Evolutionary conservation across 2,113 vertebrate genomes (phyloP).

Genomic region (Gallinago jamesoni): DNA sequence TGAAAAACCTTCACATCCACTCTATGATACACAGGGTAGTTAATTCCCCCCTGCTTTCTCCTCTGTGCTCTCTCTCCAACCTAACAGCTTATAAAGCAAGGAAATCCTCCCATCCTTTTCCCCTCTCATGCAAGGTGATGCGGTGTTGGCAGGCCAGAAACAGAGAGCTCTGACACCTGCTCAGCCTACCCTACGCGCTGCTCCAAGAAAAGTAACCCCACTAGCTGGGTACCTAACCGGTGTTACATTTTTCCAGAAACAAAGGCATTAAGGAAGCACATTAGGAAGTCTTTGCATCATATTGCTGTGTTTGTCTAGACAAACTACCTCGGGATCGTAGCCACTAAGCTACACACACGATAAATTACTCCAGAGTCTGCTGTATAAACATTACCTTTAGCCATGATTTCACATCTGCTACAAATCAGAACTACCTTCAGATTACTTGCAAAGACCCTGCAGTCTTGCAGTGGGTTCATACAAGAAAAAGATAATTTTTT

Average conservation of each 20-base stretch:
- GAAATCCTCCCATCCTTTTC: background rate
- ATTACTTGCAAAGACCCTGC: background rate
- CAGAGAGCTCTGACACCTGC: background rate
- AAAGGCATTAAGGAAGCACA: background rate
- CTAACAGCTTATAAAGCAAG: background rate
- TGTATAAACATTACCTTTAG: background rate
- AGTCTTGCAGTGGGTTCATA: background rate
- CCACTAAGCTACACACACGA: background rate
- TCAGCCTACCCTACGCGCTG: accelerated
- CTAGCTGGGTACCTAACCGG: background rate
- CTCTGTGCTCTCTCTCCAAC: background rate
- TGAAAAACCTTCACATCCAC: background rate
- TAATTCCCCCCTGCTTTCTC: background rate
- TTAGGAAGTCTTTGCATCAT: background rate
- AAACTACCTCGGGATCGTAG: background rate
- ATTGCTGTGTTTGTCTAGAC: background rate
- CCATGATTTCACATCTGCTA: background rate
- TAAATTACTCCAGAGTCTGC: background rate
- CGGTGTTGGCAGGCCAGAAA: background rate
- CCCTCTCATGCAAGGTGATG: background rate
- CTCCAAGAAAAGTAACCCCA: background rate
- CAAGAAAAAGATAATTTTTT: background rate
- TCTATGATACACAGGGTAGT: background rate
- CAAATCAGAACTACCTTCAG: background rate
- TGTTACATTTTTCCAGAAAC: background rate